A percentile compares a stretch with the other conserved stretches of the same genome.
phyloP scores from a whole-genome alignment of 2,797 vertebrate genomes.

The Cuniculus paca region DNA sequence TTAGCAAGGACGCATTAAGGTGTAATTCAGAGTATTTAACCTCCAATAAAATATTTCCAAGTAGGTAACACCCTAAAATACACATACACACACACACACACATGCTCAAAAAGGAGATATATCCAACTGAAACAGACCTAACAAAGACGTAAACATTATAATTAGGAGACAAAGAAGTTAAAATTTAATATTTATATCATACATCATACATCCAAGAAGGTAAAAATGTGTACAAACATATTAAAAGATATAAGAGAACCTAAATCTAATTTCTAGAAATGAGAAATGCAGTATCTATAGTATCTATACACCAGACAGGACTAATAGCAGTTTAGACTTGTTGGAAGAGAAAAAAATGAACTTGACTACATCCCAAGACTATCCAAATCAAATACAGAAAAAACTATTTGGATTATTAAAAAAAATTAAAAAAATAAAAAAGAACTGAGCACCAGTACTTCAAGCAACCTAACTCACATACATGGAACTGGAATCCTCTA shows the following conservation, averaged over 20 bases:
- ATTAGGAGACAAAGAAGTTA: neutral
- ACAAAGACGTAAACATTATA: neutral
- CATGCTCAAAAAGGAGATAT: neutral
- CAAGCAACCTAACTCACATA: neutral
- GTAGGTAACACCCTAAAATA: neutral
- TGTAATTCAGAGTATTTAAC: constrained; percentile 32
- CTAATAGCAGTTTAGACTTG: neutral
- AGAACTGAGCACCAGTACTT: neutral
- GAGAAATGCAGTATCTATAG: constrained; percentile 24
- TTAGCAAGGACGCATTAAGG: neutral
- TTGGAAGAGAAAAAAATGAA: constrained; percentile 52
- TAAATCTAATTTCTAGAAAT: constrained; percentile 15
- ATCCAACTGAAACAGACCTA: neutral
- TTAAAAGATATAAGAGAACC: constrained; percentile 20
- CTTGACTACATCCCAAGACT: neutral
- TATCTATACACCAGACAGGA: neutral
- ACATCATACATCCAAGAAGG: neutral
- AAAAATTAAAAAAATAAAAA: neutral
- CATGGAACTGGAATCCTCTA: neutral
- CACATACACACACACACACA: neutral
- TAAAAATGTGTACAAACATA: constrained; percentile 30
- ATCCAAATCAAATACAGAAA: neutral
- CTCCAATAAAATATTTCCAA: constrained; percentile 8
- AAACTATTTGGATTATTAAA: neutral
- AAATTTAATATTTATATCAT: constrained; percentile 25